phyloP scores from a whole-genome alignment of 2,797 vertebrate species.

The Falco peregrinus region DNA sequence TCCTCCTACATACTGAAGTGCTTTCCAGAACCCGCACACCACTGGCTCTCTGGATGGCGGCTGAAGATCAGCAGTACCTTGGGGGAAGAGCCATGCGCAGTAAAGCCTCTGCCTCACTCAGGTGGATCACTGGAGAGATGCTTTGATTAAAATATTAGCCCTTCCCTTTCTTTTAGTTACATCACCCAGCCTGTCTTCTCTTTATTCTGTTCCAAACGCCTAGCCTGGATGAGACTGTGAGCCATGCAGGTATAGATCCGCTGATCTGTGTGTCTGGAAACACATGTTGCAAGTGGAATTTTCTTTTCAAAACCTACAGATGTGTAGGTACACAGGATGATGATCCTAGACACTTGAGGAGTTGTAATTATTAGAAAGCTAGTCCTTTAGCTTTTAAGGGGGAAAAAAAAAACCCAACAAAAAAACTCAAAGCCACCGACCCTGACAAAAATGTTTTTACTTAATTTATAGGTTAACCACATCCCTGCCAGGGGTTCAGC shows the following conservation, averaged over 20 bases:
- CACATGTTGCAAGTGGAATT: fast-evolving
- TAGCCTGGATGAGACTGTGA: fast-evolving
- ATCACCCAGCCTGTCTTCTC: not conserved
- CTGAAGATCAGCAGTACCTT: not conserved
- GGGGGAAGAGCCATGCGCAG: not conserved
- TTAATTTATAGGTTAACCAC: not conserved
- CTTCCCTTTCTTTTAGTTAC: not conserved
- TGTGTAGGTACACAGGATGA: not conserved
- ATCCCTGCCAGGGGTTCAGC: not conserved
- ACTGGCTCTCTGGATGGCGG: not conserved
- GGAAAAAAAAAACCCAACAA: too few species aligned
- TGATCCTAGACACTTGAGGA: not conserved
- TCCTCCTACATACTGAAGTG: not conserved
- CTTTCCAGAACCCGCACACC: not conserved
- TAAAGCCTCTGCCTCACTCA: not conserved
- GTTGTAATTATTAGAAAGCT: too few species aligned
- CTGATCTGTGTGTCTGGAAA: fast-evolving
- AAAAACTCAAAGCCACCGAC: too few species aligned
- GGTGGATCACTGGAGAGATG: not conserved
- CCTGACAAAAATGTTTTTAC: not conserved
- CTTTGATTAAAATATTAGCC: not conserved
- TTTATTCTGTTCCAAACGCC: fast-evolving
- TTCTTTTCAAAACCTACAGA: too few species aligned
- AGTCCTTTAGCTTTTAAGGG: not conserved
- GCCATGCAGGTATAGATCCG: fast-evolving